phyloP scores from a whole-genome alignment of 1,140 invertebrate species.

The Eueides isabella region DNA sequence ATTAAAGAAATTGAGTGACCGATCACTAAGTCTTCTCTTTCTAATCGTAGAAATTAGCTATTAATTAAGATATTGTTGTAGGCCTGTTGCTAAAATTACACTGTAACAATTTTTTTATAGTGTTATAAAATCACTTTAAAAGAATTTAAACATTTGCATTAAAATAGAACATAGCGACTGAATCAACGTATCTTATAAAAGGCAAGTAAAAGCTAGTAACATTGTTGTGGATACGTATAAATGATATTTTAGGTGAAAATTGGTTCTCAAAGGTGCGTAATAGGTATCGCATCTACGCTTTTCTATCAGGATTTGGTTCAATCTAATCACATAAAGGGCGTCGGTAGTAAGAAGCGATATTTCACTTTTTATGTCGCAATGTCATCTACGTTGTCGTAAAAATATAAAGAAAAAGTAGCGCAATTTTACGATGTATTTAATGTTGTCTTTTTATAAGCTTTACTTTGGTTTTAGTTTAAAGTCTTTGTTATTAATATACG shows the following conservation, averaged over 20 bases:
- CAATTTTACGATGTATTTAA: constrained; percentile 20
- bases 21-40: too few relatives aligned
- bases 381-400: constrained; percentile 61
- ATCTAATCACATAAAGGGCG: constrained; percentile 72
- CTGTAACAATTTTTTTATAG: too few relatives aligned
- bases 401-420: constrained; percentile 63
- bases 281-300: constrained; percentile 23
- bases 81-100: too few relatives aligned
- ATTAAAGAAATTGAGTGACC: too few relatives aligned
- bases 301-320: constrained; percentile 71
- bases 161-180: not conserved
- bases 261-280: constrained; percentile 16
- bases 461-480: not conserved
- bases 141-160: too few relatives aligned
- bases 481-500: not conserved
- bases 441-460: constrained; percentile 15
- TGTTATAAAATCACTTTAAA: too few relatives aligned
- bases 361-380: constrained; percentile 71
- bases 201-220: not conserved
- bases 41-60: too few relatives aligned
- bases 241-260: constrained; percentile 20
- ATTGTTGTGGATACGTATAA: not conserved
- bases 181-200: not conserved
- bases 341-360: constrained; percentile 70
- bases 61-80: too few relatives aligned